A percentile compares a stretch with the other conserved stretches of the same genome.
Conservation (phyloP, 2,113 vertebrate species). For the Oceanodroma tethys region DNA sequence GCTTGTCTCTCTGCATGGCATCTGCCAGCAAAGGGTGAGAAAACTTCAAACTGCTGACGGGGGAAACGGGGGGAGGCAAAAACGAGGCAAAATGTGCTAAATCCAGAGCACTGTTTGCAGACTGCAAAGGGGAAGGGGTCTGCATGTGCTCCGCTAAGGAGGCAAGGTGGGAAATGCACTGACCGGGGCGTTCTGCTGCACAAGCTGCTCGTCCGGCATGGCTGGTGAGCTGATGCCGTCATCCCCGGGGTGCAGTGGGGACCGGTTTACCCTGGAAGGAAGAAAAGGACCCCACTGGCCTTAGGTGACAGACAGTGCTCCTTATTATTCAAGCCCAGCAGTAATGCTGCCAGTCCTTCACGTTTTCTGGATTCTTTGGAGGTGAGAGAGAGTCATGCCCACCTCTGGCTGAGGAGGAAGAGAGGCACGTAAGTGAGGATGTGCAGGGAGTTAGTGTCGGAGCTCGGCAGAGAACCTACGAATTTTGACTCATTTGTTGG, state of each 20-base stretch:
- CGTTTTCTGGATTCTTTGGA: neutral
- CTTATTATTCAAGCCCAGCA: neutral
- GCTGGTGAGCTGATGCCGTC: neutral
- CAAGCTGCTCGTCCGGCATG: neutral
- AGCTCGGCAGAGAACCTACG: neutral
- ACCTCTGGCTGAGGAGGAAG: neutral
- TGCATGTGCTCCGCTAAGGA: neutral
- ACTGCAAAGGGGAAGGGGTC: neutral
- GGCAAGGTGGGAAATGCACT: neutral
- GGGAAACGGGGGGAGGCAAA: neutral
- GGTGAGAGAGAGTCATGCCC: neutral
- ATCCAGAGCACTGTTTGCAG: neutral
- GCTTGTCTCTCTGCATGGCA: conserved; percentile 40
- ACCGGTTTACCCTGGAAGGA: neutral
- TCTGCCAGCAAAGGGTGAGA: conserved; percentile 59
- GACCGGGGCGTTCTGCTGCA: neutral
- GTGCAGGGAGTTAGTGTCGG: neutral
- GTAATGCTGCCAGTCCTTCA: neutral
- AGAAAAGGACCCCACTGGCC: neutral
- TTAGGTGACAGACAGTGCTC: neutral
- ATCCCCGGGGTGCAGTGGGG: fast-evolving
- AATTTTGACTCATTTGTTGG: neutral
- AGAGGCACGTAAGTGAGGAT: neutral
- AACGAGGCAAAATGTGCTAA: neutral
- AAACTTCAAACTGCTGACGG: conserved; percentile 11